phyloP scores from a whole-genome alignment of 2,113 vertebrate species.

The Pionites leucogaster region DNA sequence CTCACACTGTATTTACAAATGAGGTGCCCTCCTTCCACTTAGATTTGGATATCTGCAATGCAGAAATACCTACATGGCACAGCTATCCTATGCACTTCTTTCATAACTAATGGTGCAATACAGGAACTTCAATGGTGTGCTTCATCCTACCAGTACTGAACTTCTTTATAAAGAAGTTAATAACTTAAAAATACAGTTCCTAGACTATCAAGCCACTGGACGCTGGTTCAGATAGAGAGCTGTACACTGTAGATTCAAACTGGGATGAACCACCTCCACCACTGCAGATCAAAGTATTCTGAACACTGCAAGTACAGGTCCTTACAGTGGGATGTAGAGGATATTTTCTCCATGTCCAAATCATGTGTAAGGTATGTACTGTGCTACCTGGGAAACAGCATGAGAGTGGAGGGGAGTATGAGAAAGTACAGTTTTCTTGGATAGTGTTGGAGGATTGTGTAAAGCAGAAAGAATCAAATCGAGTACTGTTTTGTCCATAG shows the following conservation, averaged over 20 bases:
- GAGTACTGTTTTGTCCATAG: background rate
- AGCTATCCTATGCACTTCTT: background rate
- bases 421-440: background rate
- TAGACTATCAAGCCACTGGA: background rate
- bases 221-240: background rate
- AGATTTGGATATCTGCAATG: background rate
- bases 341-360: background rate
- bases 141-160: background rate
- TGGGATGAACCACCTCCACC: background rate
- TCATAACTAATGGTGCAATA: background rate
- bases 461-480: background rate
- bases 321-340: background rate
- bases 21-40: background rate
- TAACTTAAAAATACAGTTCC: background rate
- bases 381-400: background rate
- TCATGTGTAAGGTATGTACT: background rate
- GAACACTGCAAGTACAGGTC: background rate
- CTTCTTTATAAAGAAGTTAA: fast-evolving
- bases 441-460: background rate
- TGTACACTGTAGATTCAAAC: background rate
- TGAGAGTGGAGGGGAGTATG: fast-evolving
- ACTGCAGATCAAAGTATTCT: background rate
- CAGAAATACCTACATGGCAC: background rate
- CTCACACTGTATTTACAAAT: background rate
- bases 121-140: background rate